Percentiles rank a stretch among this genome's conserved stretches.
phyloP scores from a whole-genome alignment of 2,113 vertebrate species.

The Lophotis ruficrista region DNA sequence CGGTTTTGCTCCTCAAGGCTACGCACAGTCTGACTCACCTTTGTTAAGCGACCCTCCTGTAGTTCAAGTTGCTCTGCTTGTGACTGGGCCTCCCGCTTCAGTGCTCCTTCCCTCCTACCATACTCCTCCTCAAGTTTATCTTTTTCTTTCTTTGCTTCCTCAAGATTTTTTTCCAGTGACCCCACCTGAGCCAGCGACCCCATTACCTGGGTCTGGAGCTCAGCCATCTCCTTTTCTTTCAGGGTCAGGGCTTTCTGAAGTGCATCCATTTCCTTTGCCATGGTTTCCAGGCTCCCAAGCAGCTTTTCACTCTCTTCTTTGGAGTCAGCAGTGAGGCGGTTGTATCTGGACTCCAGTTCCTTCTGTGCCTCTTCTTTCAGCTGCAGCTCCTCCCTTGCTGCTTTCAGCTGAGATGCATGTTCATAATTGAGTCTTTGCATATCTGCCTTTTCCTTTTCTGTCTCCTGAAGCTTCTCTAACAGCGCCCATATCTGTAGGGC shows the following conservation, averaged over 20 bases:
- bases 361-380: constrained; percentile 75
- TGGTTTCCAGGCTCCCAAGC: constrained; percentile 69
- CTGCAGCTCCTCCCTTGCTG: constrained; percentile 75
- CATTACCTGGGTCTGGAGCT: constrained; percentile 82
- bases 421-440: constrained; percentile 72
- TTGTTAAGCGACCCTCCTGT: constrained; percentile 75
- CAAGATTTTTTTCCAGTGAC: constrained; percentile 76
- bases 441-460: constrained; percentile 72
- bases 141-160: constrained; percentile 66
- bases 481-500: constrained; percentile 76
- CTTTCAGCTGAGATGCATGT: constrained; percentile 63
- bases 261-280: constrained; percentile 67
- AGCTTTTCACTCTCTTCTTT: constrained; percentile 71
- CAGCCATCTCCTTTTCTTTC: constrained; percentile 81
- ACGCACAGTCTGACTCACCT: constrained; percentile 76
- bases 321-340: constrained; percentile 48
- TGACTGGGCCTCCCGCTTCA: constrained; percentile 66
- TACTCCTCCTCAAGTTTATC: constrained; percentile 69
- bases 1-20: constrained; percentile 80
- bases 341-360: constrained; percentile 70
- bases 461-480: constrained; percentile 75
- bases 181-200: constrained; percentile 75
- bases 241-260: constrained; percentile 77
- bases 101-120: constrained; percentile 63
- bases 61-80: constrained; percentile 75